Evolutionary conservation across 1,140 invertebrate genomes (phyloP).

Genomic region (Drosophila rhopaloa): DNA sequence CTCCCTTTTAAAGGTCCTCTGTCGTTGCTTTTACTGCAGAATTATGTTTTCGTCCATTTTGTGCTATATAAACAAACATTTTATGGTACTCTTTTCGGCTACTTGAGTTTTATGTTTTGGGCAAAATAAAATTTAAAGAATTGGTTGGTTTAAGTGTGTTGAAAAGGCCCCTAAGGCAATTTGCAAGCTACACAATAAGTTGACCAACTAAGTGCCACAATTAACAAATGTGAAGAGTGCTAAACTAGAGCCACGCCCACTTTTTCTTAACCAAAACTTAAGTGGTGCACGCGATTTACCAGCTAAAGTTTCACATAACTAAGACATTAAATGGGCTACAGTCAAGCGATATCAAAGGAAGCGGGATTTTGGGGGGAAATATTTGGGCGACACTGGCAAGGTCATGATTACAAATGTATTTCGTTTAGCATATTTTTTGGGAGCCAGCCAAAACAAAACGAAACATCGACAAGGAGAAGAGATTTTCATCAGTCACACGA

Average conservation of each 20-base stretch:
- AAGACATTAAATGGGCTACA: conserved; percentile 46
- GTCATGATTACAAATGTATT: conserved; percentile 41
- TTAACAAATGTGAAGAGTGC: conserved; percentile 49
- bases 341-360: neutral
- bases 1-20: conserved; percentile 9
- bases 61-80: conserved; percentile 43
- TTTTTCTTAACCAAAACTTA: conserved; percentile 39
- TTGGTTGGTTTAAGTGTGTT: neutral
- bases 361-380: neutral
- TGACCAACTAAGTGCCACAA: conserved; percentile 44
- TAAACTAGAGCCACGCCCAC: conserved; percentile 39
- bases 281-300: conserved; percentile 45
- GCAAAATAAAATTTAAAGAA: conserved; percentile 6
- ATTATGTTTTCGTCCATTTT: conserved; percentile 39
- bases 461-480: neutral
- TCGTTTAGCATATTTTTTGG: conserved; percentile 25
- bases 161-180: neutral
- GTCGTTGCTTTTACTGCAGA: conserved; percentile 27
- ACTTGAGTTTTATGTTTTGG: conserved; percentile 27
- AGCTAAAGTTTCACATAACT: conserved; percentile 34
- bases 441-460: conserved; percentile 27
- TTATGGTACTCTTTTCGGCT: conserved; percentile 43
- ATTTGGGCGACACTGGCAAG: conserved; percentile 32
- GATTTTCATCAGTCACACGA: neutral
- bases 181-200: conserved; percentile 31